These are phyloP conservation scores for Nymphalis c-album DNA, from an alignment of 2,888 invertebrate genomes.

Conservation along the genomic window DNA sequence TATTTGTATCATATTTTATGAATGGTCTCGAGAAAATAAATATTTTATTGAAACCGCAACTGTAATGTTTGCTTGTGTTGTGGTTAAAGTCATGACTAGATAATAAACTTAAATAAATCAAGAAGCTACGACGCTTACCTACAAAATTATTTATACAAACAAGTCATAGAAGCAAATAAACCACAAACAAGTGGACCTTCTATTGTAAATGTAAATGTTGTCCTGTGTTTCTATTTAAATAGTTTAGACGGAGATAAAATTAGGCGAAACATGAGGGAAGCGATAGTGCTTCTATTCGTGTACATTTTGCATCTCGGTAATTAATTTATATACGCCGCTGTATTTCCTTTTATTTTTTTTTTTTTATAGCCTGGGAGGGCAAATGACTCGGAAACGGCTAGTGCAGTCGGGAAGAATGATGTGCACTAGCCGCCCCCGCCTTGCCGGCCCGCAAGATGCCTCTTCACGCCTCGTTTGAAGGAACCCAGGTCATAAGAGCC, in stretches of 20 bases:
- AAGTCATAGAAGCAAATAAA: constrained; percentile 28
- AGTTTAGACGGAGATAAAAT: constrained; percentile 26
- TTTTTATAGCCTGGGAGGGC: too few species aligned
- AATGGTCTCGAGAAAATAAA: constrained; percentile 30
- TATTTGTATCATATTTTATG: constrained; percentile 31
- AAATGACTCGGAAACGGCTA: too few species aligned
- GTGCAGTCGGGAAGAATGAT: too few species aligned
- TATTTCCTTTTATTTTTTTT: too few species aligned
- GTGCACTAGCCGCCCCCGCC: too few species aligned
- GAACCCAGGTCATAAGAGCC: too few species aligned
- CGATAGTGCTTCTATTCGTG: constrained; percentile 21
- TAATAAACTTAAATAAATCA: constrained; percentile 38
- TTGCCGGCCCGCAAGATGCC: too few species aligned
- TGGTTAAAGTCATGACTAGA: constrained; percentile 20
- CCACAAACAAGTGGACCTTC: constrained; percentile 24
- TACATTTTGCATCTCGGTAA: constrained; percentile 9
- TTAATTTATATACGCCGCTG: constrained; percentile 7
- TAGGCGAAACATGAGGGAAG: constrained; percentile 15
- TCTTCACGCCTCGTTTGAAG: too few species aligned
- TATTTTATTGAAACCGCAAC: constrained; percentile 30
- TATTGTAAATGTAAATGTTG: constrained; percentile 37
- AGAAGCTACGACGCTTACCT: constrained; percentile 14
- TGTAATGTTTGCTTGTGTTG: constrained; percentile 32
- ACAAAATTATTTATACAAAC: constrained; percentile 22
- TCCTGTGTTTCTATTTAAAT: constrained; percentile 35